phyloP scores from a whole-genome alignment of 2,888 invertebrate genomes.

The Pemphredon lugubris region DNA sequence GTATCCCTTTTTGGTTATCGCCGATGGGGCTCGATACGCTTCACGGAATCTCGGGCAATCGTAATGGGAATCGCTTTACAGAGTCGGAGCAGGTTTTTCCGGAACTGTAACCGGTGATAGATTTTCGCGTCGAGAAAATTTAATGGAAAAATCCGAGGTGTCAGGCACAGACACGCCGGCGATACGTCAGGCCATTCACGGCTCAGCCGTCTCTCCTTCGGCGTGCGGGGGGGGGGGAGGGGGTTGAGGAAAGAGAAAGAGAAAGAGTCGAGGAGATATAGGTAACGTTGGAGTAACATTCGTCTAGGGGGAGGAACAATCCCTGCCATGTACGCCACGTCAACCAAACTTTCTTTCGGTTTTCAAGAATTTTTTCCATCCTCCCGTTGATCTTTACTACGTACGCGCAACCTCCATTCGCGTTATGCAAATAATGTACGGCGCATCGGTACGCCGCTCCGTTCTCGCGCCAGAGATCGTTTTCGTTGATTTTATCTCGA shows the following conservation, averaged over 20 bases:
- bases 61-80: conserved; percentile 75
- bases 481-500: neutral
- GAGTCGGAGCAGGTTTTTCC: conserved; percentile 68
- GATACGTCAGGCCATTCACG: conserved; percentile 79
- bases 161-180: conserved; percentile 78
- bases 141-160: conserved; percentile 81
- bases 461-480: too few relatives aligned
- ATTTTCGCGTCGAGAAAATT: conserved; percentile 79
- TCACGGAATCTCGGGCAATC: conserved; percentile 65
- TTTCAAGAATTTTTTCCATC: conserved; percentile 38
- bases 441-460: too few relatives aligned
- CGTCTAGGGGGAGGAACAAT: conserved; percentile 58
- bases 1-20: neutral
- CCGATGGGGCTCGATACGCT: conserved; percentile 52
- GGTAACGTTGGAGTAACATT: conserved; percentile 56
- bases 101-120: conserved; percentile 78
- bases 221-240: too few relatives aligned
- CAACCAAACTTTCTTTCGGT: conserved; percentile 41
- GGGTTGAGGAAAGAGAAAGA: conserved; percentile 50
- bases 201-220: conserved; percentile 66
- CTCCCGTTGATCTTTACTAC: conserved; percentile 35
- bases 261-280: conserved; percentile 51
- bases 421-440: neutral
- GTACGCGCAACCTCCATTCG: conserved; percentile 18
- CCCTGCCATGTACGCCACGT: conserved; percentile 51